phyloP scores from a whole-genome alignment of 2,888 invertebrate genomes.

The Ormyrus thymus region DNA sequence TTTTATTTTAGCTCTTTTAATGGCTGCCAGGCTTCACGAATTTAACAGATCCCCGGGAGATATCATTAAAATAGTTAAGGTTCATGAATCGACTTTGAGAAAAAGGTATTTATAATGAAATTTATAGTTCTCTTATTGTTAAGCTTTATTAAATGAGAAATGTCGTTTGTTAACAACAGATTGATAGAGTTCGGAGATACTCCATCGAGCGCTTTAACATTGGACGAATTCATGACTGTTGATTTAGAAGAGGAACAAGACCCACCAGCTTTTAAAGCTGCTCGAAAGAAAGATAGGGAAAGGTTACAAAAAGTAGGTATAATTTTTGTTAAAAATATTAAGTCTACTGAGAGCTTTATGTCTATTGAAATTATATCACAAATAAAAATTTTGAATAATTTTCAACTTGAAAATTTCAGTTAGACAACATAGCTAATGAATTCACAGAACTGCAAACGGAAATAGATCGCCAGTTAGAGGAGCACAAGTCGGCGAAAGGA shows the following conservation, averaged over 20 bases:
- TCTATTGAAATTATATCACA: neutral
- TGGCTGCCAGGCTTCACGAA: conserved; percentile 94
- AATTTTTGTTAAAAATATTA: no score
- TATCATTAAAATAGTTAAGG: conserved; percentile 95
- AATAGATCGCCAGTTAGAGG: conserved; percentile 89
- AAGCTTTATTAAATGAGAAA: neutral
- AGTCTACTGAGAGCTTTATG: neutral
- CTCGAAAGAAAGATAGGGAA: conserved; percentile 91
- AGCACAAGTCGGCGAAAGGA: conserved; percentile 67
- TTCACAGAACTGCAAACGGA: conserved; percentile 88
- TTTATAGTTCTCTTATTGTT: neutral
- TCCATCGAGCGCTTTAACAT: conserved; percentile 93
- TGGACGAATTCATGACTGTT: conserved; percentile 97
- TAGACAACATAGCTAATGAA: conserved; percentile 75
- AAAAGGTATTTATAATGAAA: conserved; percentile 79
- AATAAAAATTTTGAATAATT: conserved; percentile 70
- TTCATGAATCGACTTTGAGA: conserved; percentile 93
- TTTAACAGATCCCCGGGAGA: conserved; percentile 91
- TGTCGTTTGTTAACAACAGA: conserved; percentile 70
- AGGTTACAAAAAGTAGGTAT: conserved; percentile 83
- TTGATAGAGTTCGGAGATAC: conserved; percentile 97
- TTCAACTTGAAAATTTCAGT: conserved; percentile 56
- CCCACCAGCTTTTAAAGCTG: conserved; percentile 95
- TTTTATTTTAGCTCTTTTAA: conserved; percentile 84
- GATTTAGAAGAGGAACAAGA: conserved; percentile 98